Percentiles rank a stretch among this genome's conserved stretches.
Evolutionary conservation across 2,888 invertebrate species (phyloP).

Genomic region (Eilema sororculum): DNA sequence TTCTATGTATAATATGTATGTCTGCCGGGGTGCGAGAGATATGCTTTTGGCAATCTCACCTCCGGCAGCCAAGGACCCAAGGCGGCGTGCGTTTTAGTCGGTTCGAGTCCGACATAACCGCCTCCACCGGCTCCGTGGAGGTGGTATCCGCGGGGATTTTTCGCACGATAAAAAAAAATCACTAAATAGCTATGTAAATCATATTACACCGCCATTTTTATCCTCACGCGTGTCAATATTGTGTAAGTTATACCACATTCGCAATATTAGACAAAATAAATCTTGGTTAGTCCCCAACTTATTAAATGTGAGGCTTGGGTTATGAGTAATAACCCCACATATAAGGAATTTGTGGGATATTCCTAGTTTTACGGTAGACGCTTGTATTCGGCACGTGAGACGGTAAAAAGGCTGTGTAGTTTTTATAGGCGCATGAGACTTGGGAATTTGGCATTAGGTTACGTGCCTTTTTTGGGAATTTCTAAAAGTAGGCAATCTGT

Average conservation of each 20-base stretch:
- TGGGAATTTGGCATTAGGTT: not conserved
- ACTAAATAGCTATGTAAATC: no score
- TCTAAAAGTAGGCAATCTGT: not conserved
- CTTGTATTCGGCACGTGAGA: constrained; percentile 13
- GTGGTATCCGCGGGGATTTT: no score
- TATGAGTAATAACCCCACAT: constrained; percentile 42
- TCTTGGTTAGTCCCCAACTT: constrained; percentile 61
- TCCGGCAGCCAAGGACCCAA: no score
- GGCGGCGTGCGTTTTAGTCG: no score
- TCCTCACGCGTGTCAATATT: constrained; percentile 50
- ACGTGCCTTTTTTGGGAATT: not conserved
- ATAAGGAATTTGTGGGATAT: constrained; percentile 1
- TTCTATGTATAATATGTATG: no score
- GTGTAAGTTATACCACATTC: constrained; percentile 50
- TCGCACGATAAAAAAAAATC: no score
- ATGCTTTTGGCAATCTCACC: no score
- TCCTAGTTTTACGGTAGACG: constrained; percentile 14
- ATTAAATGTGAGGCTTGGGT: constrained; percentile 58
- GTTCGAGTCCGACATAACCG: no score
- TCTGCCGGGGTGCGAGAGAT: no score
- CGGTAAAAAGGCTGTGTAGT: not conserved
- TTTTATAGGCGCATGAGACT: not conserved
- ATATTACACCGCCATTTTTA: constrained; percentile 28
- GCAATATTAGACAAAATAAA: constrained; percentile 65
- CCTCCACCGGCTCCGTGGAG: no score